These are phyloP conservation scores for Laspeyria flexula DNA, from an alignment of 2,888 invertebrate genomes.

Conservation along the genomic window DNA sequence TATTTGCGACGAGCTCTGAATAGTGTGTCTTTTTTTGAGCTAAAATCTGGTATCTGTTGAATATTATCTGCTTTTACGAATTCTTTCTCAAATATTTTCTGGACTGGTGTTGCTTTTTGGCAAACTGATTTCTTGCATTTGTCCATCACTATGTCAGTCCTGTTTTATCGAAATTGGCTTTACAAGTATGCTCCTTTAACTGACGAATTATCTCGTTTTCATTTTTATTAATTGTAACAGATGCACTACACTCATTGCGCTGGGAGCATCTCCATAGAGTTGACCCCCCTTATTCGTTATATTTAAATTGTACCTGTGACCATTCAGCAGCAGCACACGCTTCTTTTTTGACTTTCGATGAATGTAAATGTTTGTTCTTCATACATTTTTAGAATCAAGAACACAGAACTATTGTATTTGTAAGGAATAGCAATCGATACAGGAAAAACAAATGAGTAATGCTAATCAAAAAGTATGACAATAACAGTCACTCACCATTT, in stretches of 20 bases:
- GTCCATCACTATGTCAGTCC: neutral
- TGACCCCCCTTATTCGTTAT: neutral
- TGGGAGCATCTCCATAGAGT: neutral
- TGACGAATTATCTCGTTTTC: conserved; percentile 5
- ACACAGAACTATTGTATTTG: neutral
- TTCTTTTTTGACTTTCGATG: no score
- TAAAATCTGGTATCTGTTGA: neutral
- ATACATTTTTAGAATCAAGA: neutral
- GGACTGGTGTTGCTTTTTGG: conserved; percentile 5
- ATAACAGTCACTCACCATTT: neutral
- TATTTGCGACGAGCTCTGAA: neutral
- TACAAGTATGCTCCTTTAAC: conserved; percentile 2
- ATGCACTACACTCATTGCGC: conserved; percentile 7
- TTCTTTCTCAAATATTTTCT: conserved; percentile 4
- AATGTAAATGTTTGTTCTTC: neutral
- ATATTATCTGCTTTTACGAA: conserved; percentile 1
- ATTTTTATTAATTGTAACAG: conserved; percentile 6
- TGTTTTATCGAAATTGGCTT: conserved; percentile 3
- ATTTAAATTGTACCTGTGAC: no score
- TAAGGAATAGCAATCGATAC: neutral
- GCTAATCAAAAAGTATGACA: no score
- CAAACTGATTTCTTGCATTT: conserved; percentile 8
- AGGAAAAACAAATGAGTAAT: neutral
- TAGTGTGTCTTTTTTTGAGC: neutral
- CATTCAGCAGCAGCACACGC: no score